phyloP scores from a whole-genome alignment of 2,888 invertebrate genomes.

The Parasteatoda lunata region DNA sequence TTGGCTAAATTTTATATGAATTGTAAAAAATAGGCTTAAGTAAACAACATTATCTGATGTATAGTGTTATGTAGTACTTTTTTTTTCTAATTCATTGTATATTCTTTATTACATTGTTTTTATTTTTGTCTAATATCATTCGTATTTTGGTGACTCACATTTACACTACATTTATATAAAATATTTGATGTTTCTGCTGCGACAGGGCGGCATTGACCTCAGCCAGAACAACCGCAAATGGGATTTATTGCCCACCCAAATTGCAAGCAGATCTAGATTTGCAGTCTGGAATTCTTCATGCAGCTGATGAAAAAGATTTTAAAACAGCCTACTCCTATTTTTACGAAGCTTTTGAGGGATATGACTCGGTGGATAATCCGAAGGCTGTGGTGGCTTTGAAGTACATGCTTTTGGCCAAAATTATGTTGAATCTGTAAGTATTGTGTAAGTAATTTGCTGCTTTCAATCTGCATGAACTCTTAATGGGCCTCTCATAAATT shows the following conservation, averaged over 20 bases:
- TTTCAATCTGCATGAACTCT: background rate
- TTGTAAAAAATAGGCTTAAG: too few species aligned
- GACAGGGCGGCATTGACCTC: slow-evolving; percentile 94
- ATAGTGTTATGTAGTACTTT: too few species aligned
- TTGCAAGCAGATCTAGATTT: slow-evolving; percentile 97
- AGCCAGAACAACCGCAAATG: slow-evolving; percentile 99
- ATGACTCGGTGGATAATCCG: slow-evolving; percentile 92
- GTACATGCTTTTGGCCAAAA: slow-evolving; percentile 99
- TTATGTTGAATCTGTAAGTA: slow-evolving; percentile 87
- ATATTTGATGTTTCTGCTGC: slow-evolving; percentile 10
- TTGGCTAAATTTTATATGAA: too few species aligned
- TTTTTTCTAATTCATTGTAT: background rate
- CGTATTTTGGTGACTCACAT: background rate
- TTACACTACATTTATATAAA: background rate
- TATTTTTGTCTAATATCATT: background rate
- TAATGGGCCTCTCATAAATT: background rate
- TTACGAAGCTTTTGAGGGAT: slow-evolving; percentile 99
- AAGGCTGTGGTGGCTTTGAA: slow-evolving; percentile 96
- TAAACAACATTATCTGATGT: too few species aligned
- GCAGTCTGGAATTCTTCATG: slow-evolving; percentile 95
- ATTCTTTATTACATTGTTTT: background rate
- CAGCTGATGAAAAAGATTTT: slow-evolving; percentile 99
- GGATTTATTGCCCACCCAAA: slow-evolving; percentile 99
- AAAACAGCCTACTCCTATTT: slow-evolving; percentile 99
- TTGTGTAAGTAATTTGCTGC: slow-evolving; percentile 6